Evolutionary conservation across 2,888 invertebrate genomes (phyloP), one percentile per base, ranked within the genome.

Genomic region (Sthenelais limicola): DNA sequence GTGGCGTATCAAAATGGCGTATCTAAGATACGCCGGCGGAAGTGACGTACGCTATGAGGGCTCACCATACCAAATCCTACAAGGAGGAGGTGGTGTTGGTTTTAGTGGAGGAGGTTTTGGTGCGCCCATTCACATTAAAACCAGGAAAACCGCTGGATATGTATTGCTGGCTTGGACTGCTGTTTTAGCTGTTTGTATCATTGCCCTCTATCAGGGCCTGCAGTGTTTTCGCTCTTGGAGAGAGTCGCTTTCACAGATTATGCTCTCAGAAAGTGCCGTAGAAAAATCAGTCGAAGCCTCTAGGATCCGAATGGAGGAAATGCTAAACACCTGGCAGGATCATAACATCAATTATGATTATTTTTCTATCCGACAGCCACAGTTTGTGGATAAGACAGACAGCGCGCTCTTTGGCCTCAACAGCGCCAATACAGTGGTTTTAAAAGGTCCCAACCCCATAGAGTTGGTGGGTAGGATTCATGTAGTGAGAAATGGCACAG

Each of bases 401-500:
- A 54, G 35, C 18, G 33, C 9, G 52, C 38, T 70, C 18, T 70
- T 70, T 24, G 32, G 35, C 1, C 35, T 26, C 9, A 70, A 70
- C 43, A 3, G 18, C 5, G 56, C 24, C 26, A 70, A 70, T 28
- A 70, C 51, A 7, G 18, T 24, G 28, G 38, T 32, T 21, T 28
- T 70, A 5, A 12, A 24, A 24, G 51, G 38, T 3, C 70, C 70
- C 12, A 28, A 18, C 5, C 52, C 21, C 3, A 18, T 35, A 7
- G 35, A 51, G 26, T 43, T 70, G 7, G 35, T 24, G 24, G 70
- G 70, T 12, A 28, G 56, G 38, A 70, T 70, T 33, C 54, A 70
- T 24, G 70, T 70, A 35, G 26, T 70, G 1, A 35, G 54, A 2
- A 70, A 70, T 24, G 70, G 52, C 9, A 52, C 70, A 7, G 70